Evolutionary conservation across 2,113 vertebrate species (phyloP), one percentile per base, ranked within the genome.

Genomic region (Platanista minor): DNA sequence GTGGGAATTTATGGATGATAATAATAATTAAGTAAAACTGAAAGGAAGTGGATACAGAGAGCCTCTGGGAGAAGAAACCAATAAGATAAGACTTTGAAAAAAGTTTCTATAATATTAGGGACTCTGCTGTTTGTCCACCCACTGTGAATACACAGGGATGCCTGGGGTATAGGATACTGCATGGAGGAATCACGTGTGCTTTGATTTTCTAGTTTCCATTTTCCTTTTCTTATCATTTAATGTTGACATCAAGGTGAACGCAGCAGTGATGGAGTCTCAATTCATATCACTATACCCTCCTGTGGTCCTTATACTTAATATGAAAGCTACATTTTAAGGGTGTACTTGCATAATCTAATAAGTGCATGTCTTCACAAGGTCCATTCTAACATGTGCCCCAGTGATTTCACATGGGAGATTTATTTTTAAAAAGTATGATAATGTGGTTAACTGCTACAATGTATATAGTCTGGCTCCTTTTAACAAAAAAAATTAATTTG

Each of bases 161-260:
- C 8, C 25, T 29, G n/a, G 8, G 33, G 14, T 18, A 59, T 0
- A 29, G 14, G 25, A 8, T 6, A 36, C 13, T 27, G 25, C 3
- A 10, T 5, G 15, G 13, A 21, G 49, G 31, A 69, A 20, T 57
- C 43, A 31, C 0, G 0, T 10, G 18, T 20, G 7, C 69, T 78
- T 41, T 49, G 9, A 52, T 39, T 85, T 57, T 17, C 33, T 75
- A 9, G n/a, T 57, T 81, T 74, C 66, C 18, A 41, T 10, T 75
- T 11, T 85, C 59, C 14, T 36, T 91, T 80, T 78, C 39, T 91
- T 66, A n/a, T 49, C 8, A 52, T 81, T 31, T 46, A 67, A 27
- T 54, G 57, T 43, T 81, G 43, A 41, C 18, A 72, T 43, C 52
- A 81, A 91, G 41, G 10, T 49, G 39, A 82, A 77, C 36, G 43